Evolutionary conservation across 1,140 invertebrate species (phyloP), one percentile per base, ranked within the genome.

Genomic region (Neodiprion pinetum): DNA sequence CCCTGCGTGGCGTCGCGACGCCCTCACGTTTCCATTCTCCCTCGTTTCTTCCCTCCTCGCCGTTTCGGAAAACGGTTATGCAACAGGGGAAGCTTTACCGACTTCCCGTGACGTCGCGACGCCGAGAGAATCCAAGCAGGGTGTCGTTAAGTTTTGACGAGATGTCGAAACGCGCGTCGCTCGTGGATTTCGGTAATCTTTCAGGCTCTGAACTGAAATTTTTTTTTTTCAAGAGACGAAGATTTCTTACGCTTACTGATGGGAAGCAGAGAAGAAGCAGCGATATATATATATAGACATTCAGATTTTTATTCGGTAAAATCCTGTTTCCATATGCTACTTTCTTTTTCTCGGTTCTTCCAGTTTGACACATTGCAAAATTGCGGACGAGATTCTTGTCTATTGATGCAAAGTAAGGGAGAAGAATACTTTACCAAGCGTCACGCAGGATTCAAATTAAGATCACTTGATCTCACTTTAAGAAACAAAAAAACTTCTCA

Each of bases 91-190:
- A 72, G 50, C 72, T 70, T 17, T 65, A 75, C 77, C 77, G 72
- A 76, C 78, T 76, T 74, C 78, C 79, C 79, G 76, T 78, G 77
- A 76, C 77, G 70, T 78, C 61, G 53, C 72, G 70, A 49, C 74
- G 28, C 76, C 70, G 67, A 53, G n/a, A 50, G 48, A 47, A 67
- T 67, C 47, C 49, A 48, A 40, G 61, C 71, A 68, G 50, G 40
- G 66, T 70, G 48, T 75, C 73, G 76, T 80, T 75, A 76, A 76
- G 76, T 77, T 80, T 50, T 72, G 65, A 70, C 71, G 68, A 72
- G 48, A 53, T 2, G 69, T 14, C 66, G 23, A 53, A 28, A 47
- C 28, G 48, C 61, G 28, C 74, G 75, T 78, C 74, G 68, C 74
- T 69, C 71, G 70, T 67, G 72, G 69, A 73, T 75, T 74, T 73